A percentile compares a stretch with the other conserved stretches of the same genome.
Evolutionary conservation across 2,797 vertebrate species (phyloP).

Genomic region (Helicolenus hilgendorfi): DNA sequence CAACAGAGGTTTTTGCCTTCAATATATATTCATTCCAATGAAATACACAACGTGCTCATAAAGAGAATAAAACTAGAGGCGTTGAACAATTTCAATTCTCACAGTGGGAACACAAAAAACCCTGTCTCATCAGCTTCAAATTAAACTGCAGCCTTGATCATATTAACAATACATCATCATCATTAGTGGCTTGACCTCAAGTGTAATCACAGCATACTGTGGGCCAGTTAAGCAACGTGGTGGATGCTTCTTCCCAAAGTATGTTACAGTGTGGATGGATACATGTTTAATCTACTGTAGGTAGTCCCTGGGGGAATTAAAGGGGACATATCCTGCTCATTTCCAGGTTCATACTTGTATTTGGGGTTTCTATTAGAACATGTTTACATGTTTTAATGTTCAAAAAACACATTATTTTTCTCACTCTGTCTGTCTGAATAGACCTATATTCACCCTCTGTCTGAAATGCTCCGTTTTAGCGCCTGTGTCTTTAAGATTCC

Average conservation of each 20-base stretch:
- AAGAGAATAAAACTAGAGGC: neutral
- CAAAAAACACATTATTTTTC: neutral
- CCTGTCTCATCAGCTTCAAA: slow-evolving; percentile 11
- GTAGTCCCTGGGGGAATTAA: neutral
- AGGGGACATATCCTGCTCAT: neutral
- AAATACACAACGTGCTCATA: neutral
- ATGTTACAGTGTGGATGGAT: neutral
- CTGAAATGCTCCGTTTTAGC: no score
- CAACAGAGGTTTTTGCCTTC: neutral
- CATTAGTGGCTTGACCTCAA: slow-evolving; percentile 17
- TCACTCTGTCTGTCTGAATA: neutral
- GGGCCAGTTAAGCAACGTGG: neutral
- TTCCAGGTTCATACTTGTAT: neutral
- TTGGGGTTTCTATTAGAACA: neutral
- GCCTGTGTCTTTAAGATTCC: no score
- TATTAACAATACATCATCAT: slow-evolving; percentile 12
- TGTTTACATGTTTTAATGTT: neutral
- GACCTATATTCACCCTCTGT: neutral
- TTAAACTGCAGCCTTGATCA: slow-evolving; percentile 7
- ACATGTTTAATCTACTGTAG: slow-evolving; percentile 2
- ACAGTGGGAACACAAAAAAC: neutral
- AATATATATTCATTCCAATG: neutral
- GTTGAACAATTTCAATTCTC: neutral
- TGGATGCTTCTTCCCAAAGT: neutral
- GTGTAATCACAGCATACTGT: neutral